phyloP scores from a whole-genome alignment of 2,888 invertebrate genomes.

The Drosophila eohydei region DNA sequence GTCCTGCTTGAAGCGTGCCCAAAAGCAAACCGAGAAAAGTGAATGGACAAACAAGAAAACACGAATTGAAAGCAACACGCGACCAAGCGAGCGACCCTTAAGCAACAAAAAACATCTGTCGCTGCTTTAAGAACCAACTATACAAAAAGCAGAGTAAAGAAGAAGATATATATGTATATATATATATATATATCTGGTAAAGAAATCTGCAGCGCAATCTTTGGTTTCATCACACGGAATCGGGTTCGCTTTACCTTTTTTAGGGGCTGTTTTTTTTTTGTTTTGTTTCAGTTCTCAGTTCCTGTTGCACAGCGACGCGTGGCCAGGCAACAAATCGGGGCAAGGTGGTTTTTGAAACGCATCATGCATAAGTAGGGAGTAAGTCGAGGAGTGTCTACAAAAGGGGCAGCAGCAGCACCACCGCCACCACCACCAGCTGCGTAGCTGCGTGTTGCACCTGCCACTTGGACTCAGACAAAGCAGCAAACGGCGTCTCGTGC shows the following conservation, averaged over 20 bases:
- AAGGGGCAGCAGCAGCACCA: slow-evolving; percentile 38
- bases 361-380: slow-evolving; percentile 22
- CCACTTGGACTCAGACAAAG: slow-evolving; percentile 52
- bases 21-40: slow-evolving; percentile 17
- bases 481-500: slow-evolving; percentile 18
- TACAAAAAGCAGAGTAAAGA: neutral
- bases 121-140: slow-evolving; percentile 30
- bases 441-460: slow-evolving; percentile 65
- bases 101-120: slow-evolving; percentile 54
- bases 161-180: neutral
- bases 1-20: slow-evolving; percentile 22
- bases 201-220: slow-evolving; percentile 61
- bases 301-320: slow-evolving; percentile 57
- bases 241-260: slow-evolving; percentile 6
- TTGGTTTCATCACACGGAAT: slow-evolving; percentile 34
- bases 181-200: slow-evolving; percentile 5
- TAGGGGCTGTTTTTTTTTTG: slow-evolving; percentile 34
- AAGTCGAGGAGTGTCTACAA: slow-evolving; percentile 47
- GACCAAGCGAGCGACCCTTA: slow-evolving; percentile 44
- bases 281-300: slow-evolving; percentile 16
- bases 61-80: slow-evolving; percentile 52
- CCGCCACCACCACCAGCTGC: slow-evolving; percentile 37
- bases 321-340: slow-evolving; percentile 64
- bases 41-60: slow-evolving; percentile 41
- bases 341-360: slow-evolving; percentile 47